phyloP scores from a whole-genome alignment of 2,888 invertebrate genomes.

The Caenorhabditis auriculariae region DNA sequence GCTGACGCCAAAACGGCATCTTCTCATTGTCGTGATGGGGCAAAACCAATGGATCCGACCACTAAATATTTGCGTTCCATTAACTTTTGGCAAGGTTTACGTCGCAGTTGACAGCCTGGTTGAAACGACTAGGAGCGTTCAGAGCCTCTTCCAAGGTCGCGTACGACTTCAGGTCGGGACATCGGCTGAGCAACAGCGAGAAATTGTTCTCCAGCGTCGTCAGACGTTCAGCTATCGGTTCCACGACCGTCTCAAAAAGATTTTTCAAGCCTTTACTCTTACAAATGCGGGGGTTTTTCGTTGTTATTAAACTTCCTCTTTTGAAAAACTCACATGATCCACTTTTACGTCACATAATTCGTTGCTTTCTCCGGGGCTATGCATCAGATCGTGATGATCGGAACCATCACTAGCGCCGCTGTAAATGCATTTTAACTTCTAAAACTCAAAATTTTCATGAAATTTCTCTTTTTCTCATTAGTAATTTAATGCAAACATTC shows the following conservation, averaged over 20 bases:
- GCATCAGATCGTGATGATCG: too few relatives aligned
- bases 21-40: constrained; percentile 43
- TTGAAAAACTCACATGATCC: constrained; percentile 12
- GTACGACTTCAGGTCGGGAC: constrained; percentile 48
- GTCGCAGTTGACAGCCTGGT: constrained; percentile 52
- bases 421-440: background rate
- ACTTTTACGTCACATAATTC: constrained; percentile 18
- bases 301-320: too few relatives aligned
- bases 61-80: constrained; percentile 17
- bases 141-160: constrained; percentile 54
- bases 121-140: constrained; percentile 51
- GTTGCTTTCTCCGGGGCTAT: constrained; percentile 9
- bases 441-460: background rate
- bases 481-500: too few relatives aligned
- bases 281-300: too few relatives aligned
- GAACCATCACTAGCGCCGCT: too few relatives aligned
- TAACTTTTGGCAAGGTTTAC: constrained; percentile 20
- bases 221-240: constrained; percentile 54
- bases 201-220: constrained; percentile 60
- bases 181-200: constrained; percentile 51
- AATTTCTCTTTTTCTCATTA: background rate
- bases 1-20: constrained; percentile 60
- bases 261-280: too few relatives aligned
- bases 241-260: constrained; percentile 21
- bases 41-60: constrained; percentile 52